A percentile compares a stretch with the other conserved stretches of the same genome.
Conservation (phyloP, 2,888 invertebrate genomes). For the Rhamnusium bicolor region DNA sequence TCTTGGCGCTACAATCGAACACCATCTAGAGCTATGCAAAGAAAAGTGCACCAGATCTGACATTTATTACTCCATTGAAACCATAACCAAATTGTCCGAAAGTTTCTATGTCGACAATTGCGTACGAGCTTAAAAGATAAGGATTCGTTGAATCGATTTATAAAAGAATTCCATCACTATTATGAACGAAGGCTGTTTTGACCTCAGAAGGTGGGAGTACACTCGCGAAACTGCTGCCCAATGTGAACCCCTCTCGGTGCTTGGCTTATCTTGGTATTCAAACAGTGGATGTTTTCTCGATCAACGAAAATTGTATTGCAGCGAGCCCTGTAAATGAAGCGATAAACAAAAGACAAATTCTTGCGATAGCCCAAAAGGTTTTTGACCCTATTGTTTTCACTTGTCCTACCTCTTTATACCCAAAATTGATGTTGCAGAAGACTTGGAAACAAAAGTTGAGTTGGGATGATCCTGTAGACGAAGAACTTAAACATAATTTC, state of each 20-base stretch:
- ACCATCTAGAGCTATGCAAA: constrained; percentile 13
- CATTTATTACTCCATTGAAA: background rate
- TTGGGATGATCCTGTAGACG: constrained; percentile 30
- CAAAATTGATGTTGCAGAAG: constrained; percentile 28
- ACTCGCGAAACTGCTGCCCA: background rate
- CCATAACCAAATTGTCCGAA: background rate
- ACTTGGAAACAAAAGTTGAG: constrained; percentile 34
- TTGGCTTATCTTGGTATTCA: too few species aligned
- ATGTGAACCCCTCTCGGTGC: constrained; percentile 44
- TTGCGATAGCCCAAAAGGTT: too few species aligned
- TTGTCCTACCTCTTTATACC: too few species aligned
- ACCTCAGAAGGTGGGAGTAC: background rate
- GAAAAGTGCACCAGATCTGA: background rate
- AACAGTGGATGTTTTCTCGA: too few species aligned
- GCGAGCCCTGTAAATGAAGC: too few species aligned
- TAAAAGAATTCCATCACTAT: background rate
- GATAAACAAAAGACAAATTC: too few species aligned
- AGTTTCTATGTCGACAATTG: background rate
- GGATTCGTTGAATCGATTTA: background rate
- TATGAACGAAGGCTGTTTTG: background rate
- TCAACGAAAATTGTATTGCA: too few species aligned
- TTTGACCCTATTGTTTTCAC: too few species aligned
- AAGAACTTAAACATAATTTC: constrained; percentile 9
- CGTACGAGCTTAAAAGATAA: background rate
- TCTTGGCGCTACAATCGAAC: constrained; percentile 32